Percentiles rank a stretch among this genome's conserved stretches.
phyloP scores from a whole-genome alignment of 2,797 vertebrate genomes.

The Muraenolepis orangiensis region DNA sequence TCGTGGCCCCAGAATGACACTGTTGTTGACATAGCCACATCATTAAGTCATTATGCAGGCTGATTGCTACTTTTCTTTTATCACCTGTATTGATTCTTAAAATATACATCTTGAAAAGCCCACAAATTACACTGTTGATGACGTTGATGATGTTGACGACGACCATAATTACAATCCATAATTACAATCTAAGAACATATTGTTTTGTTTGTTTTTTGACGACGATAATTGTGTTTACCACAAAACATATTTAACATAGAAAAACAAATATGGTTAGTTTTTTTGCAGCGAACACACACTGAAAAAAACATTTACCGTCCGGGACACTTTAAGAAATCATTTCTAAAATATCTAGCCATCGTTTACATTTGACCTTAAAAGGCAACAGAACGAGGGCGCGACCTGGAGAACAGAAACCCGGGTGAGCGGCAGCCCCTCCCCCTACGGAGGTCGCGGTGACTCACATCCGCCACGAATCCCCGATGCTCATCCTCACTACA shows the following conservation, averaged over 20 bases:
- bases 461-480: conserved; percentile 19
- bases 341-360: not conserved
- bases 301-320: not conserved
- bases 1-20: not conserved
- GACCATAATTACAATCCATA: not conserved
- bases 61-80: not conserved
- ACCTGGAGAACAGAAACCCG: not conserved
- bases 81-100: conserved; percentile 3
- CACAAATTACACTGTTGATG: not conserved
- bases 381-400: not conserved
- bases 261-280: too few relatives aligned
- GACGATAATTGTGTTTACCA: not conserved
- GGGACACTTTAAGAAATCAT: not conserved
- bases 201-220: not conserved
- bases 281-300: not conserved
- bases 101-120: conserved; percentile 4
- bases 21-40: not conserved
- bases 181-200: not conserved
- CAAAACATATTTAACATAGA: not conserved
- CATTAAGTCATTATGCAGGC: not conserved
- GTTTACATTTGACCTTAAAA: not conserved
- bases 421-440: not conserved
- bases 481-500: not conserved
- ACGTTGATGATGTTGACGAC: not conserved
- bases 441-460: conserved; percentile 14